phyloP scores from a whole-genome alignment of 2,113 vertebrate species.

The Athene cunicularia region DNA sequence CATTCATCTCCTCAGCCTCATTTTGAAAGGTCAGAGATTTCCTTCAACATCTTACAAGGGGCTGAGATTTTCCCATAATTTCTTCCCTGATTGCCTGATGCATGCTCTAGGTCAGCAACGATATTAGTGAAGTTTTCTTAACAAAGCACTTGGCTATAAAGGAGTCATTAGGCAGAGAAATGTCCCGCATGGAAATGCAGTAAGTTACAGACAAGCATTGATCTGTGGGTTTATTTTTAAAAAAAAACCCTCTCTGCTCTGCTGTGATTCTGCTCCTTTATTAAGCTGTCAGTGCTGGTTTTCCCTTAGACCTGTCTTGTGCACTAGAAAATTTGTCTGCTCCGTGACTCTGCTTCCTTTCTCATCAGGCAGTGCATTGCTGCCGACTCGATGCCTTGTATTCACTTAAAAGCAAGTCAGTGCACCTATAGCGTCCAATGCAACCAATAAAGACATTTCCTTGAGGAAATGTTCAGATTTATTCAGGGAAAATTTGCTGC shows the following conservation, averaged over 20 bases:
- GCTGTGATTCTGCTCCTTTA: background rate
- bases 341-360: no score
- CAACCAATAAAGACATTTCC: no score
- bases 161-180: background rate
- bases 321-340: background rate
- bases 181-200: rapidly evolving
- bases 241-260: background rate
- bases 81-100: background rate
- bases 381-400: rapidly evolving
- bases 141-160: background rate
- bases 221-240: background rate
- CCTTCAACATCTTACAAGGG: background rate
- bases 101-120: background rate
- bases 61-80: background rate
- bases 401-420: background rate
- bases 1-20: background rate
- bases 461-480: no score
- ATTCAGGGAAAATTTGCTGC: background rate
- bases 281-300: background rate
- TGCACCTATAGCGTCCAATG: rapidly evolving
- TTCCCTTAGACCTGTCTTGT: background rate
- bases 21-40: background rate
- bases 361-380: background rate
- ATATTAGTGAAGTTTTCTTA: background rate
- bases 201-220: background rate